Conservation (phyloP, 2,113 vertebrate species). For the Aegotheles bennettii region DNA sequence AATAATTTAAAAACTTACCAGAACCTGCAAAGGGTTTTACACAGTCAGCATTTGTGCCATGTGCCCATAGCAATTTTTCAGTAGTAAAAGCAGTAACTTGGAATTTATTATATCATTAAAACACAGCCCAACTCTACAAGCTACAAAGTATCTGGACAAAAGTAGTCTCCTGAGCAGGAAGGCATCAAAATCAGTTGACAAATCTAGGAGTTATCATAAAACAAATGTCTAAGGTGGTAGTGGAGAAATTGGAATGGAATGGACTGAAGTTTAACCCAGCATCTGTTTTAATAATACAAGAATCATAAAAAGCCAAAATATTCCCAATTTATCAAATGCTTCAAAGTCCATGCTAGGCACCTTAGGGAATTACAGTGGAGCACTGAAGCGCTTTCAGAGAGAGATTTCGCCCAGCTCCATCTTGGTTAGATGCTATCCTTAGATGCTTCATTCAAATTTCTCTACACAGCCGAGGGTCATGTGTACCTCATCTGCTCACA, state of each 20-base stretch:
- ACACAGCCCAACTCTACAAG: not conserved
- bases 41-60: not conserved
- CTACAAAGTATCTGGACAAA: not conserved
- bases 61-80: not conserved
- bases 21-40: not conserved
- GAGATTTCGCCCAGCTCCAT: not conserved
- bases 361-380: accelerated
- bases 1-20: not conserved
- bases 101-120: not conserved
- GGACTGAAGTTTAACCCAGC: not conserved
- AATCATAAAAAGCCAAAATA: not conserved
- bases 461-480: not conserved
- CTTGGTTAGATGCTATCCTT: accelerated
- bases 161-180: not conserved
- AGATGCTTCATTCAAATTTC: not conserved
- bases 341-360: not conserved
- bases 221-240: not conserved
- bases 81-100: not conserved
- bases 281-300: not conserved
- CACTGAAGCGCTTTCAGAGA: not conserved
- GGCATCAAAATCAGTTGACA: not conserved
- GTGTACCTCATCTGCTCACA: not conserved
- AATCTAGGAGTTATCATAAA: not conserved
- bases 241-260: not conserved
- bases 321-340: not conserved